Conservation (phyloP, 2,113 vertebrate species). For the Oreotrochilus melanogaster region DNA sequence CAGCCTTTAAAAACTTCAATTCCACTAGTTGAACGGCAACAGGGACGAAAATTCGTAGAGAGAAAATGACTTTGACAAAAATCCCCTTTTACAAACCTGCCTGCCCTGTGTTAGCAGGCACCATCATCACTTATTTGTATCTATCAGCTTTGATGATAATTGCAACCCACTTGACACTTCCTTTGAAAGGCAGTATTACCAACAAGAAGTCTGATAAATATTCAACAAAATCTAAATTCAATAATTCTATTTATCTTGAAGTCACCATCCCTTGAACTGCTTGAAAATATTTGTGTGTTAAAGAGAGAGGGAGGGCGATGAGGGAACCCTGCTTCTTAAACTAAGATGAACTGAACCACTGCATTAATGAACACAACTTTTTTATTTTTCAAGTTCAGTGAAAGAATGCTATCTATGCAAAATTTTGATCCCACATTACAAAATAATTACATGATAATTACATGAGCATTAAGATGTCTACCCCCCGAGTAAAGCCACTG, state of each 20-base stretch:
- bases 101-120: background rate
- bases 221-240: constrained; percentile 34
- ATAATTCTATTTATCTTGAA: constrained; percentile 51
- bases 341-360: background rate
- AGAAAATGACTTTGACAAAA: background rate
- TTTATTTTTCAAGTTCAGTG: constrained; percentile 55
- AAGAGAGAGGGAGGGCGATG: background rate
- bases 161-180: constrained; percentile 61
- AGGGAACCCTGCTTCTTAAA: constrained; percentile 8
- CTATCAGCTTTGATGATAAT: constrained; percentile 66
- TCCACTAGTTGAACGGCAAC: constrained; percentile 17
- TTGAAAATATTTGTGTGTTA: constrained; percentile 52
- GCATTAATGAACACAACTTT: constrained; percentile 35
- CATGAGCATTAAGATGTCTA: constrained; percentile 73
- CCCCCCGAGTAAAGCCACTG: constrained; percentile 56
- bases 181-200: constrained; percentile 47
- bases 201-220: constrained; percentile 58
- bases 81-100: background rate
- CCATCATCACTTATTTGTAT: constrained; percentile 42
- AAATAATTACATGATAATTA: constrained; percentile 75
- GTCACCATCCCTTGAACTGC: constrained; percentile 16
- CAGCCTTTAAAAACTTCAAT: background rate
- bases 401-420: constrained; percentile 69
- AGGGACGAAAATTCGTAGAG: background rate
- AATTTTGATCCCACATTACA: constrained; percentile 72